These are phyloP conservation scores for Zoanthus gigantus DNA, from an alignment of 92 coral and sea anemone genomes.

Conservation along the genomic window DNA sequence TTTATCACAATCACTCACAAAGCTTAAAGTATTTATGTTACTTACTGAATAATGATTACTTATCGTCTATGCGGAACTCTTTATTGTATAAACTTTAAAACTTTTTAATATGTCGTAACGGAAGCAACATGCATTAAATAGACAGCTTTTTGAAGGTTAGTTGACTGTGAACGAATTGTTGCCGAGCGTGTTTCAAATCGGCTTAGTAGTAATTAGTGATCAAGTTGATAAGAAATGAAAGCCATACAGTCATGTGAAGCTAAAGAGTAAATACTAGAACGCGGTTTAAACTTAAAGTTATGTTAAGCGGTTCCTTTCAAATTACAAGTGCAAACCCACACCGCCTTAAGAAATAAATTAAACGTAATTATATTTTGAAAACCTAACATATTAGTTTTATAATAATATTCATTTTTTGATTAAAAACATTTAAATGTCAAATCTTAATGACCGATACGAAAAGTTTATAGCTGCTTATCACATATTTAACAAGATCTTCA, in stretches of 20 bases:
- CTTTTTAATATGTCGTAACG: background rate
- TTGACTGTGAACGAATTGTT: background rate
- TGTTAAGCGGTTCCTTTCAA: background rate
- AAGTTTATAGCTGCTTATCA: background rate
- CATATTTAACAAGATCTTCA: background rate
- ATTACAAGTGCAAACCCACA: background rate
- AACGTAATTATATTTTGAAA: background rate
- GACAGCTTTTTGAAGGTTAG: background rate
- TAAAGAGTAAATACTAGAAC: background rate
- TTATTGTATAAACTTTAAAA: background rate
- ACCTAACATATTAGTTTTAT: background rate
- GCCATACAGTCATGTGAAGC: background rate
- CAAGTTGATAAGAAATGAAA: background rate
- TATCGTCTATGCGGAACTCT: background rate
- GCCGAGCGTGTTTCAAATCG: background rate
- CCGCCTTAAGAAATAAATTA: background rate
- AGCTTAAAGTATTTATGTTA: slow-evolving; percentile 6
- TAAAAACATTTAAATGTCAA: background rate
- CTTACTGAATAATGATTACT: background rate
- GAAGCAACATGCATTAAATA: background rate
- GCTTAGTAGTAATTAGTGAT: background rate
- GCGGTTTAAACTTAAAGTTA: background rate
- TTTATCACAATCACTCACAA: background rate
- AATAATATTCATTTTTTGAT: background rate
- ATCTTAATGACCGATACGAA: slow-evolving; percentile 19